These are phyloP conservation scores for Sesamia nonagrioides DNA, from an alignment of 1,140 invertebrate genomes.

Conservation along the genomic window DNA sequence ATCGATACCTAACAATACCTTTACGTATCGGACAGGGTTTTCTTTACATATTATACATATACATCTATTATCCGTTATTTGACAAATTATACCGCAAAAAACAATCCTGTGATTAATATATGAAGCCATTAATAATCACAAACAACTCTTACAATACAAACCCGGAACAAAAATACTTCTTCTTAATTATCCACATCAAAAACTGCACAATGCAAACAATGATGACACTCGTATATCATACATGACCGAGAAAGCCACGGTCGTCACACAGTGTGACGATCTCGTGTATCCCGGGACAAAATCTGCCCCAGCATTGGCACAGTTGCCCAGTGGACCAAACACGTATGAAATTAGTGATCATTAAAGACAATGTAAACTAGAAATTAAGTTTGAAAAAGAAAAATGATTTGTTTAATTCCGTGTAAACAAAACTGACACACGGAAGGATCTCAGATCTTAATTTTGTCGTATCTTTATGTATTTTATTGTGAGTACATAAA, in stretches of 20 bases:
- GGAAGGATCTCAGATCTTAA: no score
- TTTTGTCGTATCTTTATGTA: no score
- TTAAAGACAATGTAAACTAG: slow-evolving; percentile 8
- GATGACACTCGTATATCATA: background rate
- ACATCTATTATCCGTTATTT: background rate
- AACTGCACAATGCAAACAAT: slow-evolving; percentile 26
- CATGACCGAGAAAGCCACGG: slow-evolving; percentile 22
- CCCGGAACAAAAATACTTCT: background rate
- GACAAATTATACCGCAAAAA: background rate
- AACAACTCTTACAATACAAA: background rate
- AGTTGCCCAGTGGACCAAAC: slow-evolving; percentile 34
- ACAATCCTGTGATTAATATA: background rate
- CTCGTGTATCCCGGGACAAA: slow-evolving; percentile 14
- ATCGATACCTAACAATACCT: no score
- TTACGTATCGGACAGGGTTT: no score
- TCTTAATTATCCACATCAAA: slow-evolving; percentile 8
- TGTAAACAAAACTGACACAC: no score
- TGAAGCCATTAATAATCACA: background rate
- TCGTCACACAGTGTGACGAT: slow-evolving; percentile 31
- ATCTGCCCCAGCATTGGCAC: slow-evolving; percentile 10
- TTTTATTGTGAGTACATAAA: no score
- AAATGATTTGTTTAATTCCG: no score
- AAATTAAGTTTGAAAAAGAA: background rate
- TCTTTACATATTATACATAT: no score
- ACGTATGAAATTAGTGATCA: slow-evolving; percentile 46